phyloP scores from a whole-genome alignment of 2,797 vertebrate genomes.

The Chelonia mydas region DNA sequence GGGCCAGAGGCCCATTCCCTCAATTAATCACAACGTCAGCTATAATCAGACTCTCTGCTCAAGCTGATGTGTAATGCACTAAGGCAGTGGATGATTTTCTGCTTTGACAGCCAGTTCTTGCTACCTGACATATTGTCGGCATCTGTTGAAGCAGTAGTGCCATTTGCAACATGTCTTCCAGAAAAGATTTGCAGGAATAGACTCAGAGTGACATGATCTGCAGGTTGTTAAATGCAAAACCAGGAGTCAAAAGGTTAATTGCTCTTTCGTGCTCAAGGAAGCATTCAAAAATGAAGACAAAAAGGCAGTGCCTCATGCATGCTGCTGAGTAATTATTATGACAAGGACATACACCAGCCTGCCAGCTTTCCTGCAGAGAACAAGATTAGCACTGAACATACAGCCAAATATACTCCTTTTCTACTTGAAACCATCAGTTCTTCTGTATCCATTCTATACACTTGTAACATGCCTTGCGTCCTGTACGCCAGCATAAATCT shows the following conservation, averaged over 20 bases:
- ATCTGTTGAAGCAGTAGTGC: neutral
- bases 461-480: neutral
- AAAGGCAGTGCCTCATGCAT: neutral
- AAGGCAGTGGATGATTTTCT: neutral
- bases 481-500: fast-evolving
- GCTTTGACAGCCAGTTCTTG: neutral
- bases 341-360: neutral
- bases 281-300: neutral
- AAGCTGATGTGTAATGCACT: neutral
- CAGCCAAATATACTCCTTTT: neutral
- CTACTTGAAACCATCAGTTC: fast-evolving
- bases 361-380: neutral
- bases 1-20: neutral
- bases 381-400: neutral
- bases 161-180: neutral
- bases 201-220: neutral
- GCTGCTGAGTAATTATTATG: neutral
- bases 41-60: neutral
- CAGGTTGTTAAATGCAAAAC: neutral
- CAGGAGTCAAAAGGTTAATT: neutral
- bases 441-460: fast-evolving
- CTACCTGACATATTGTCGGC: fast-evolving
- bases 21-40: neutral
- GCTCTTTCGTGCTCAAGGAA: neutral
- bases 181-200: neutral